Evolutionary conservation across 2,888 invertebrate genomes (phyloP), one percentile per base, ranked within the genome.

Genomic region (Thelaira solivaga): DNA sequence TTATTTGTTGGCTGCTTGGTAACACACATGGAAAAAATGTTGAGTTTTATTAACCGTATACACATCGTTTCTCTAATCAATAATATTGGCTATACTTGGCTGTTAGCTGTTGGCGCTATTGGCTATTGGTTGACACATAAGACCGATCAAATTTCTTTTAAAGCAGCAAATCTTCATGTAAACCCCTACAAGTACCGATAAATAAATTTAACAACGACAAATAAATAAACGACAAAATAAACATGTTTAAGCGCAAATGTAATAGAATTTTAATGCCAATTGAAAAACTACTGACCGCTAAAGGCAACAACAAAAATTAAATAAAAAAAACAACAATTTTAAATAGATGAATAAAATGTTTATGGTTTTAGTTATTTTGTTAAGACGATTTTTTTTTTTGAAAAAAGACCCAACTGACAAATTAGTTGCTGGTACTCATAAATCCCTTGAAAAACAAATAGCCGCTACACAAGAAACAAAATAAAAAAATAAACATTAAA

Each of bases 261-360:
- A 74, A 78, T 74, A 65, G 74, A 78, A 53, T 74, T 78, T 78
- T 62, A 78, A 78, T 57, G 64, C 74, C 73, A 78, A 78, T 78
- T 78, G 68, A 78, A 74, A 73, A 78, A 78, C 78, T 78, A 78
- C 69, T 78, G 78, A 78, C 73, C 78, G 73, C 78, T 78, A 78
- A 69, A 77, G 68, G 55, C 62, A 62, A 64, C 41, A 73, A 53
- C 29, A 62, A 41, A 10, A 57, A 59, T 24, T 22, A 20, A 16
- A 41, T 8, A 13, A 49, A 20, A 51, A 22, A 18, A 20, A 45
- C 24, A 49, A 16, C 34, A 41, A 49, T 26, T 16, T 22, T 43
- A n/a, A n/a, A n/a, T n/a, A 16, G 8, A 59, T 51, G 61, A 45
- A 61, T 51, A 1, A 36, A 57, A 76, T 62, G 51, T 43, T 53